Evolutionary conservation across 2,797 vertebrate species (phyloP).

Genomic region (Spinibarbus caldwelli): DNA sequence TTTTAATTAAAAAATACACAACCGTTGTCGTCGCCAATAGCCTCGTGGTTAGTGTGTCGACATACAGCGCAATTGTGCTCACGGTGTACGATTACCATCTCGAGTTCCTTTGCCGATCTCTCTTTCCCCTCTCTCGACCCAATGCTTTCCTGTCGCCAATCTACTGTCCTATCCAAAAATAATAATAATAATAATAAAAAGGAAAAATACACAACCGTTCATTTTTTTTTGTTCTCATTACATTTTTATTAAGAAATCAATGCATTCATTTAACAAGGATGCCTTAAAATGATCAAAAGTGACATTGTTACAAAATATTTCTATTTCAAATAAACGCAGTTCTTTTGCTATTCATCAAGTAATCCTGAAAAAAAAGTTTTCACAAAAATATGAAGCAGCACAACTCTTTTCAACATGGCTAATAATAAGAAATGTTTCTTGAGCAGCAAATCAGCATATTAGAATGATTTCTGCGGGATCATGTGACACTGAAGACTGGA

Average conservation of each 20-base stretch:
- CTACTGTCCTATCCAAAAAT: no score
- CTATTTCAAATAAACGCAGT: background rate
- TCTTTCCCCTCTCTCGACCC: no score
- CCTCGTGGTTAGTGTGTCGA: no score
- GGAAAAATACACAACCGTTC: background rate
- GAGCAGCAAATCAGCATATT: background rate
- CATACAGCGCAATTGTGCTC: no score
- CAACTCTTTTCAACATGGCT: background rate
- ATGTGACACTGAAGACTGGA: background rate
- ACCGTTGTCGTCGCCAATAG: no score
- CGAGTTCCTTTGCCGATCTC: no score
- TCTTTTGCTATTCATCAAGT: background rate
- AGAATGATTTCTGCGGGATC: background rate
- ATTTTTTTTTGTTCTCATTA: no score
- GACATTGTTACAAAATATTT: background rate
- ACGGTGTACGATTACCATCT: no score
- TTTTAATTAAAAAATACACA: background rate
- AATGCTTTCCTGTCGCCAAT: no score
- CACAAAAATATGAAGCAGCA: background rate
- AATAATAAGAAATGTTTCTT: background rate
- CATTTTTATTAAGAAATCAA: background rate
- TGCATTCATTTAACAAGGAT: background rate
- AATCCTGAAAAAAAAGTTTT: background rate
- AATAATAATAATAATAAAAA: no score
- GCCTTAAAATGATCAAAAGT: background rate